Conservation (phyloP, 23 tunicate genomes). For the Halocynthia aurantium region DNA sequence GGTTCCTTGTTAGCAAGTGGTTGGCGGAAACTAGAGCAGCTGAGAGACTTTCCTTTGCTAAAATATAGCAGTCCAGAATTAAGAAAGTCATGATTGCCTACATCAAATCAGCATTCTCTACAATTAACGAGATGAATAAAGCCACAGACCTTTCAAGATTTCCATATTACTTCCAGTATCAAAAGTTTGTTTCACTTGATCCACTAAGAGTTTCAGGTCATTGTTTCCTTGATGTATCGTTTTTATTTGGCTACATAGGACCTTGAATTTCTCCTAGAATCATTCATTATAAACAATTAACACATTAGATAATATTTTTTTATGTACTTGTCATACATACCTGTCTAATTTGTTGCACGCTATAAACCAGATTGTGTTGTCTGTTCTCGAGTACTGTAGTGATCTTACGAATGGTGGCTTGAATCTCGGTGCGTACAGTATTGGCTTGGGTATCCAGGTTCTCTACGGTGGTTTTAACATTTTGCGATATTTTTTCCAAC, state of each 20-base stretch:
- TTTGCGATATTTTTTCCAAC: too few species aligned
- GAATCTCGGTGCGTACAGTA: slow-evolving; percentile 36
- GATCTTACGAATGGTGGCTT: slow-evolving; percentile 34
- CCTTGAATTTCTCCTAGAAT: slow-evolving; percentile 45
- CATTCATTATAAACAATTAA: background rate
- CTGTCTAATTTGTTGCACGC: slow-evolving; percentile 52
- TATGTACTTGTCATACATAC: slow-evolving; percentile 2
- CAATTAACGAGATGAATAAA: background rate
- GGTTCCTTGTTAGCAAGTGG: background rate
- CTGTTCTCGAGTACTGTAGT: slow-evolving; percentile 47
- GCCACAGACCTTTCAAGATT: slow-evolving; percentile 41
- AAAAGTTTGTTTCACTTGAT: slow-evolving; percentile 29
- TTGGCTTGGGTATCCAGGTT: slow-evolving; percentile 13
- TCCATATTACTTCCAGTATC: slow-evolving; percentile 36
- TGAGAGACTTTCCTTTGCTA: slow-evolving; percentile 59
- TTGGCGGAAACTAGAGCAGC: slow-evolving; percentile 14
- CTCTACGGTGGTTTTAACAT: too few species aligned
- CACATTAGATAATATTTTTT: background rate
- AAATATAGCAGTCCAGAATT: background rate
- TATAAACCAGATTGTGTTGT: slow-evolving; percentile 46
- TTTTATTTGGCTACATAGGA: slow-evolving; percentile 30
- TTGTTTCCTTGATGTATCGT: slow-evolving; percentile 20
- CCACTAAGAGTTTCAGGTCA: slow-evolving; percentile 36
- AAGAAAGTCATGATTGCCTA: background rate
- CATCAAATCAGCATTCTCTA: background rate